phyloP scores from a whole-genome alignment of 2,797 vertebrate genomes.

The Platyrinchus mystaceus region DNA sequence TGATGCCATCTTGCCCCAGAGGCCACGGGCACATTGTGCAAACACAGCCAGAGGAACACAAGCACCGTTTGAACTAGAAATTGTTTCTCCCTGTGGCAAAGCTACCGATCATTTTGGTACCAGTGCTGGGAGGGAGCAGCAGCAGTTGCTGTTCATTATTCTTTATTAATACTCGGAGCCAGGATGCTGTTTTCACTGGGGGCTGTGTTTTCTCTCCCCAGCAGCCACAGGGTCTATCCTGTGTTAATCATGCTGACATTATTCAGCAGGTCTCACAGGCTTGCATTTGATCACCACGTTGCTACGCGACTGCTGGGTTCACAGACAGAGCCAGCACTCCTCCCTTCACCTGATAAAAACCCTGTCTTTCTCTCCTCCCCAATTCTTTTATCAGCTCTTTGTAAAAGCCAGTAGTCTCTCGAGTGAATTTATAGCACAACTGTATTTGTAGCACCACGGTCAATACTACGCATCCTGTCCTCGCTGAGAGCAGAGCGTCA shows the following conservation, averaged over 20 bases:
- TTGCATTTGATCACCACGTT: constrained; percentile 73
- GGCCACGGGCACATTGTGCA: background rate
- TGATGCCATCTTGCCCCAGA: background rate
- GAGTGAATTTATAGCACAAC: background rate
- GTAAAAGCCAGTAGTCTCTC: background rate
- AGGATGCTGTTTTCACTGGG: background rate
- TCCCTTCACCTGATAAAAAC: constrained; percentile 57
- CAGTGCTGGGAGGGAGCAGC: background rate
- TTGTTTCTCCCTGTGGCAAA: background rate
- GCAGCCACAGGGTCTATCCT: background rate
- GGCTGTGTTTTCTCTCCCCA: background rate
- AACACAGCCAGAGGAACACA: background rate
- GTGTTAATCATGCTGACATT: constrained; percentile 64
- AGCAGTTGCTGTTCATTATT: background rate
- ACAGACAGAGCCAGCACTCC: constrained; percentile 72
- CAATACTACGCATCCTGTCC: fast-evolving
- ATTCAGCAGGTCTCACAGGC: constrained; percentile 67
- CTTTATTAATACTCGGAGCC: background rate
- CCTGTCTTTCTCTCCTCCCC: background rate
- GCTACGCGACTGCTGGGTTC: constrained; percentile 78
- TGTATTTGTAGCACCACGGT: background rate
- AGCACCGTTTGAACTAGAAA: background rate
- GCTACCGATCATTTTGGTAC: background rate
- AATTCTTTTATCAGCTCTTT: background rate
- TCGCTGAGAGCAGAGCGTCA: fast-evolving